A percentile compares a stretch with the other conserved stretches of the same genome.
These are phyloP conservation scores for Nomada fucata DNA, from an alignment of 2,888 invertebrate genomes.

Conservation along the genomic window DNA sequence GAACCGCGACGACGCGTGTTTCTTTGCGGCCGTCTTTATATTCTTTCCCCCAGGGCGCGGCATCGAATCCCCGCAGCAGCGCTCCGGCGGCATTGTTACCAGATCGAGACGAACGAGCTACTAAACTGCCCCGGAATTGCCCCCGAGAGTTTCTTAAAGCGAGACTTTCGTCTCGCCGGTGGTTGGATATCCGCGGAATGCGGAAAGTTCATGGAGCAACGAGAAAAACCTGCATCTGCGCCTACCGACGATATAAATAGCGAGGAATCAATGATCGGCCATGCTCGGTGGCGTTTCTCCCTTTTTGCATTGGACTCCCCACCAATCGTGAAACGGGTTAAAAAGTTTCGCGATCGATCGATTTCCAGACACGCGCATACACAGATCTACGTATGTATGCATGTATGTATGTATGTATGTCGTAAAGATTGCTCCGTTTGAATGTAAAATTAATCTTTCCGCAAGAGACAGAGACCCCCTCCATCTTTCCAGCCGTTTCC, in stretches of 20 bases:
- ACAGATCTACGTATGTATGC: too few relatives aligned
- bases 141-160: conserved; percentile 64
- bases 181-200: conserved; percentile 56
- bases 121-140: conserved; percentile 61
- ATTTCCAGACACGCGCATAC: too few relatives aligned
- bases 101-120: conserved; percentile 61
- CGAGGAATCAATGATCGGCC: conserved; percentile 35
- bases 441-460: conserved; percentile 59
- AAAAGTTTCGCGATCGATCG: not conserved
- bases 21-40: conserved; percentile 31
- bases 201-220: conserved; percentile 40
- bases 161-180: conserved; percentile 46
- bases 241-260: conserved; percentile 2
- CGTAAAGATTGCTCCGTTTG: not conserved
- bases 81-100: conserved; percentile 62
- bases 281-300: not conserved
- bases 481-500: conserved; percentile 5
- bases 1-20: conserved; percentile 40
- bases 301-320: not conserved
- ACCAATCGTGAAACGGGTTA: not conserved
- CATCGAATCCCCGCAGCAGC: conserved; percentile 62
- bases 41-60: conserved; percentile 40
- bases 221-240: conserved; percentile 56
- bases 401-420: too few relatives aligned
- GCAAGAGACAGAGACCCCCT: conserved; percentile 61